Conservation (phyloP, 2,888 invertebrate genomes). For the Ichneumon xanthorius region DNA sequence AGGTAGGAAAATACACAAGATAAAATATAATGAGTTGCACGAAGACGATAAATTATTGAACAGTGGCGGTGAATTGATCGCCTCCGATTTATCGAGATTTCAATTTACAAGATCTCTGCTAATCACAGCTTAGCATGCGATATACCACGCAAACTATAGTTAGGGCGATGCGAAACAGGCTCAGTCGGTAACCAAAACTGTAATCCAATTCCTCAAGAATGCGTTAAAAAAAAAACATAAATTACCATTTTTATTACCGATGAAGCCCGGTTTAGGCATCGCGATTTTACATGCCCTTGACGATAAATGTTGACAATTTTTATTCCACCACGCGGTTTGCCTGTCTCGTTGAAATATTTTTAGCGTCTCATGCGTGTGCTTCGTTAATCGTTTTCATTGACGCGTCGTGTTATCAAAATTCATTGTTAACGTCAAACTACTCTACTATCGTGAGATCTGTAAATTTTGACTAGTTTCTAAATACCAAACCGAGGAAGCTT, state of each 20-base stretch:
- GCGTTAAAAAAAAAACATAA: too few relatives aligned
- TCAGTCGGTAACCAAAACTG: too few relatives aligned
- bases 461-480: conserved; percentile 49
- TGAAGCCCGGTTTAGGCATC: too few relatives aligned
- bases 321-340: conserved; percentile 62
- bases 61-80: conserved; percentile 51
- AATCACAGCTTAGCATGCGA: conserved; percentile 73
- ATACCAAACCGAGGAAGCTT: conserved; percentile 52
- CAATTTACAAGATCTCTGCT: conserved; percentile 69
- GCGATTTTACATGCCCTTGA: too few relatives aligned
- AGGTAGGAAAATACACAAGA: conserved; percentile 29
- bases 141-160: conserved; percentile 65
- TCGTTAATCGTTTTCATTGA: background rate
- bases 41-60: conserved; percentile 45
- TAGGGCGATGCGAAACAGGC: background rate
- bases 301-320: conserved; percentile 64
- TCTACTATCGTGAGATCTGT: conserved; percentile 44
- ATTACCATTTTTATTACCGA: too few relatives aligned
- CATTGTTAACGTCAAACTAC: conserved; percentile 36
- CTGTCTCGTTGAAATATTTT: conserved; percentile 57
- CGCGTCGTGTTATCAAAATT: conserved; percentile 16
- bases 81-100: conserved; percentile 43
- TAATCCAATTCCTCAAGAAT: too few relatives aligned
- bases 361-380: conserved; percentile 26
- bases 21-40: conserved; percentile 50